Evolutionary conservation across 2,888 invertebrate species (phyloP).

Genomic region (Pherbina coryleti): DNA sequence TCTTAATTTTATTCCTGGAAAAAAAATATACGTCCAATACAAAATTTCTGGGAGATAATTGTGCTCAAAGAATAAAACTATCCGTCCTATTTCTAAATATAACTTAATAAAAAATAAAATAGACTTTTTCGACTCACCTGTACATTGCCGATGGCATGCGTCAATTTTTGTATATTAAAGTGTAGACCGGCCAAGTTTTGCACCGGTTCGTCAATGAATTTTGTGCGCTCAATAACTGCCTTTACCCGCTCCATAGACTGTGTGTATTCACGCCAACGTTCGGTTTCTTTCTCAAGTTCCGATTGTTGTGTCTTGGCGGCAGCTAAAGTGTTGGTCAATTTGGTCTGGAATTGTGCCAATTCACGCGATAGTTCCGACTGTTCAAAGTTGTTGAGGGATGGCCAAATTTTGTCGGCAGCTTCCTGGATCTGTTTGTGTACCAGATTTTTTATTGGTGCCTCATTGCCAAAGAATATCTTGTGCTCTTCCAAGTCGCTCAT

Average conservation of each 20-base stretch:
- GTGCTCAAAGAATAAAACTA: no score
- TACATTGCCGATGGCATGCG: slow-evolving; percentile 79
- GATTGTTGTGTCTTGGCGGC: slow-evolving; percentile 85
- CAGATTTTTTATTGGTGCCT: slow-evolving; percentile 81
- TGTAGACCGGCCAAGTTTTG: slow-evolving; percentile 85
- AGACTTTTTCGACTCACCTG: slow-evolving; percentile 73
- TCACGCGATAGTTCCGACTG: slow-evolving; percentile 87
- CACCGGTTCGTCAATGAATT: slow-evolving; percentile 84
- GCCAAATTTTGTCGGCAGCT: slow-evolving; percentile 89
- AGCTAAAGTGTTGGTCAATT: slow-evolving; percentile 84
- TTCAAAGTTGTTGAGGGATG: slow-evolving; percentile 83
- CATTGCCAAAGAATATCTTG: slow-evolving; percentile 86
- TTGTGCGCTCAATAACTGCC: slow-evolving; percentile 80
- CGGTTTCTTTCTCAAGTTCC: slow-evolving; percentile 83
- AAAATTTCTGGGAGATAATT: no score
- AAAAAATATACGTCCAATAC: no score
- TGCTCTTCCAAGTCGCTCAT: slow-evolving; percentile 87
- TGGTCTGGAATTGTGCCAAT: slow-evolving; percentile 84
- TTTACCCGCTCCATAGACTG: slow-evolving; percentile 83
- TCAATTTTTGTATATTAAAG: slow-evolving; percentile 85
- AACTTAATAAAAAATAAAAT: neutral
- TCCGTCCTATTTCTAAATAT: no score
- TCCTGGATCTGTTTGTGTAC: slow-evolving; percentile 86
- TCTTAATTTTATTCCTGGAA: no score
- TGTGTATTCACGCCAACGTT: slow-evolving; percentile 88